Evolutionary conservation across 2,797 vertebrate species (phyloP), one percentile per base, ranked within the genome.

Genomic region (Poliocrania exsul): DNA sequence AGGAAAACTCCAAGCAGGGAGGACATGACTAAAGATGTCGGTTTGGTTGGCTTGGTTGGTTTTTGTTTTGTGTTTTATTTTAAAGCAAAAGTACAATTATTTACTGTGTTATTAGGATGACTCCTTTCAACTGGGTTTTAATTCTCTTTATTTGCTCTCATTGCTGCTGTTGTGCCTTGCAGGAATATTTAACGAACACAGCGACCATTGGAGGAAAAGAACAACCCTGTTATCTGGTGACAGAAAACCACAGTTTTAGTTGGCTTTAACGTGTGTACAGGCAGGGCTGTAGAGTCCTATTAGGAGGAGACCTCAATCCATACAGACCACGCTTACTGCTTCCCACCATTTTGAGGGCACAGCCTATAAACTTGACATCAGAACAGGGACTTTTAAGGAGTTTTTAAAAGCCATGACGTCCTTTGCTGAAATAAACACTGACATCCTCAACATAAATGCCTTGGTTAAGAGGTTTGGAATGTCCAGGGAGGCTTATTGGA

Each of bases 361-460:
- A 97, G 97, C 96, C 98, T 98, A 98, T 97, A 98, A 97, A 97
- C 96, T 97, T 97, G 97, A 97, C 97, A 97, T 98, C 97, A 97
- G 92, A 97, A 98, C 97, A 97, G 97, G 97, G 97, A 98, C 96
- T 97, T 98, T 97, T 98, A 97, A 97, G 97, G 96, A 97, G 97
- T 93, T 97, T 98, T 97, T 98, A 98, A 98, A 98, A 98, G 98
- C 98, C 98, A 98, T 98, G 98, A 97, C 97, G 98, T 98, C 98
- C 98, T 98, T 98, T 98, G 98, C 98, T 98, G 98, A 98, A 98
- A 98, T 98, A 98, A 97, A 98, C 98, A 98, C 96, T 98, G 98
- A 98, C 98, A 98, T 98, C 98, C 97, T 98, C 98, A 98, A 98
- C 98, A 98, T 98, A 98, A 98, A 98, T 97, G 98, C 98, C 98